Conservation (phyloP, 2,888 invertebrate genomes). For the Erebia epiphron region DNA sequence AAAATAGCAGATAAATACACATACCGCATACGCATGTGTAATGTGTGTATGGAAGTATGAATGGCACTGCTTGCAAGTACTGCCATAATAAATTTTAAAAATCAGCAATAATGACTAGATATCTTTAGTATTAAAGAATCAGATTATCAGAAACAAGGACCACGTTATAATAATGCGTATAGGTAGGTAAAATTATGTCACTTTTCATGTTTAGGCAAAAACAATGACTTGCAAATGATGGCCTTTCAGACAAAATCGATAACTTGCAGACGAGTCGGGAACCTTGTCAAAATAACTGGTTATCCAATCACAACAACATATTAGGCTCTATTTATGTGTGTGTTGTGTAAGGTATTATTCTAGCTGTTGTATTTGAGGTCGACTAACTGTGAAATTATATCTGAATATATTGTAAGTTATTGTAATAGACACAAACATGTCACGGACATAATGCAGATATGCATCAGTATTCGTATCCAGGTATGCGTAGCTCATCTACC, state of each 20-base stretch:
- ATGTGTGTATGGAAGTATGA: no score
- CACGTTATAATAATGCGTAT: constrained; percentile 4
- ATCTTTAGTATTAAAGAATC: background rate
- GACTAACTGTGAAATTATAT: background rate
- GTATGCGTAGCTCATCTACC: background rate
- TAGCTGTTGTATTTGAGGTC: background rate
- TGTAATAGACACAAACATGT: constrained; percentile 10
- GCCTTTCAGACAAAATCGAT: constrained; percentile 11
- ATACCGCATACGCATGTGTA: no score
- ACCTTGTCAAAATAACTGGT: background rate
- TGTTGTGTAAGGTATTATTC: no score
- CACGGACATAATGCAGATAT: constrained; percentile 1
- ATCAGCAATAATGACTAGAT: no score
- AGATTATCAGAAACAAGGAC: constrained; percentile 7
- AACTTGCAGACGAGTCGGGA: constrained; percentile 13
- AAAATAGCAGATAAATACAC: no score
- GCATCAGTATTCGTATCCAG: background rate
- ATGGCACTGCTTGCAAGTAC: no score
- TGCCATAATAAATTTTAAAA: no score
- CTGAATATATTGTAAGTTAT: background rate
- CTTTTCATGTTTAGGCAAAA: background rate
- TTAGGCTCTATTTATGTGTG: background rate
- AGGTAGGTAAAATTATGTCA: background rate
- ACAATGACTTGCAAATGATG: background rate
- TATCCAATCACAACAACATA: background rate